These are phyloP conservation scores for Gorilla gorilla DNA, from an alignment of 2,113 vertebrate genomes.

Conservation along the genomic window DNA sequence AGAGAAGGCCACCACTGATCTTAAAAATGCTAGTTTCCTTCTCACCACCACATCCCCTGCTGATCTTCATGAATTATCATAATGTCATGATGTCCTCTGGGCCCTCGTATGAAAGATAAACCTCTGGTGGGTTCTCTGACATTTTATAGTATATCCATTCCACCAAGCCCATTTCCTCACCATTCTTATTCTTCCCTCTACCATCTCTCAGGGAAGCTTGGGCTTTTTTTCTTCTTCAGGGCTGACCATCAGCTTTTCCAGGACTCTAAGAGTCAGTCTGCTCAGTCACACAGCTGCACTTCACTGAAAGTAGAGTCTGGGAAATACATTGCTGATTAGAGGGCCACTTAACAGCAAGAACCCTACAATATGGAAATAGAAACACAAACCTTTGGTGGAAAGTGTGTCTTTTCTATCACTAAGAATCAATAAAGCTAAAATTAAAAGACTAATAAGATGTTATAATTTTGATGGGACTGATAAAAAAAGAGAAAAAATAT, in stretches of 20 bases:
- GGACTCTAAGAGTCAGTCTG: background rate
- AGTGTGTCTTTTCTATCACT: background rate
- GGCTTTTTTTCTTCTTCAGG: background rate
- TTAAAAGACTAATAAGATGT: background rate
- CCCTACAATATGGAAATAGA: background rate
- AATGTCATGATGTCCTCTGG: background rate
- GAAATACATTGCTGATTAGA: background rate
- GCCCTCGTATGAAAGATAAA: no score
- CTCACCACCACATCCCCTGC: background rate
- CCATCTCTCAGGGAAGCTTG: background rate
- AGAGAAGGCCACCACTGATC: background rate
- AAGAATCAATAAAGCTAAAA: background rate
- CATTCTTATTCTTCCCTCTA: background rate
- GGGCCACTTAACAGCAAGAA: background rate
- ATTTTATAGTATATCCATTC: background rate
- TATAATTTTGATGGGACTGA: background rate
- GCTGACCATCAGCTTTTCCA: background rate
- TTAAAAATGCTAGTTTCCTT: background rate
- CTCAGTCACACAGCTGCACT: no score
- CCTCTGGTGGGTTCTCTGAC: background rate
- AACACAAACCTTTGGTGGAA: background rate
- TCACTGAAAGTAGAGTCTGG: background rate
- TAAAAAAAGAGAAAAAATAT: background rate
- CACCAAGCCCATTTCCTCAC: background rate
- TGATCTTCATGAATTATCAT: background rate